Evolutionary conservation across 2,113 vertebrate species (phyloP).

Genomic region (Pandion haliaetus): DNA sequence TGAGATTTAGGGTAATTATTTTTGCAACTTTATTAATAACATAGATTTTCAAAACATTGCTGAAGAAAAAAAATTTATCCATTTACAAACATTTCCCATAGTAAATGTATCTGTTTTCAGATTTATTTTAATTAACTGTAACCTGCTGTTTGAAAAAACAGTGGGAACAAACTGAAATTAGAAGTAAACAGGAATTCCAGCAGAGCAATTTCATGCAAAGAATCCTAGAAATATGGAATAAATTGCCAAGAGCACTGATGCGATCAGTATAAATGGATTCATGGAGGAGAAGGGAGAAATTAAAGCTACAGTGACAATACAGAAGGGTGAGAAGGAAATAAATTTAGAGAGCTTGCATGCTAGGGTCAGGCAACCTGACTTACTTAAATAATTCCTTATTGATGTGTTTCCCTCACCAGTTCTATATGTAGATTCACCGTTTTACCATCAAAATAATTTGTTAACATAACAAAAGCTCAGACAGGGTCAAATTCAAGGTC

Average conservation of each 20-base stretch:
- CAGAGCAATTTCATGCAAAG: slow-evolving; percentile 58
- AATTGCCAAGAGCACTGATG: slow-evolving; percentile 36
- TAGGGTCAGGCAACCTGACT: slow-evolving; percentile 14
- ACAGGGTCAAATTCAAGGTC: slow-evolving; percentile 4
- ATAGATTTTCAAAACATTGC: slow-evolving; percentile 4
- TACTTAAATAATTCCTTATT: slow-evolving; percentile 19
- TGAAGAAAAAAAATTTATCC: slow-evolving; percentile 3
- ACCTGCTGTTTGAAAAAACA: slow-evolving; percentile 43
- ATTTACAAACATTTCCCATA: slow-evolving; percentile 4
- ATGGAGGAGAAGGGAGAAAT: slow-evolving; percentile 21
- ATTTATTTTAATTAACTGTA: slow-evolving; percentile 66
- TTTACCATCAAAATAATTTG: background rate
- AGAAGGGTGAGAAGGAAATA: background rate
- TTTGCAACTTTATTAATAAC: slow-evolving; percentile 58
- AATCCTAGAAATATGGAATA: slow-evolving; percentile 34
- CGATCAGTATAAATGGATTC: slow-evolving; percentile 22
- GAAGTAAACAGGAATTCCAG: slow-evolving; percentile 66
- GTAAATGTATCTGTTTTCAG: slow-evolving; percentile 31
- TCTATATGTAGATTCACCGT: background rate
- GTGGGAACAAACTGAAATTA: slow-evolving; percentile 48
- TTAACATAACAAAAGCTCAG: background rate
- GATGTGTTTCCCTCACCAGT: background rate
- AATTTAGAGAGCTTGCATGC: background rate
- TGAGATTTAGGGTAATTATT: slow-evolving; percentile 60
- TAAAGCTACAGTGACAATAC: slow-evolving; percentile 22